Percentiles rank a stretch among this genome's conserved stretches.
Conservation (phyloP, 2,797 vertebrate genomes). For the Nyctibius grandis region DNA sequence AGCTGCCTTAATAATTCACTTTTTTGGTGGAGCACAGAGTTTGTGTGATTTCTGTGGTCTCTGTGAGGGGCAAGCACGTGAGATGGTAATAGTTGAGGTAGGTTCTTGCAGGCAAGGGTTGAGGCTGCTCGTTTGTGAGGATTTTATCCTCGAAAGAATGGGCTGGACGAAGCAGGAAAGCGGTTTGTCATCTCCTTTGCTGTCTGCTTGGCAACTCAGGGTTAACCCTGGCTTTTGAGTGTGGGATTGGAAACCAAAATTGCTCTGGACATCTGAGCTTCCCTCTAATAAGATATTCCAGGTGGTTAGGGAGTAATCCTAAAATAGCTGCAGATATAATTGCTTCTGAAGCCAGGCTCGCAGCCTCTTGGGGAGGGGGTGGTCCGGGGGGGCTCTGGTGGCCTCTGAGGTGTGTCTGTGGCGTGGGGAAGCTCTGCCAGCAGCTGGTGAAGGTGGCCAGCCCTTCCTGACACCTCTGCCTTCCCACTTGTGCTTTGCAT, state of each 20-base stretch:
- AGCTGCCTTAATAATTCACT: background rate
- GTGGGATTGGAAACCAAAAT: conserved; percentile 60
- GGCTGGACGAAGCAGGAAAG: background rate
- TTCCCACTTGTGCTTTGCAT: background rate
- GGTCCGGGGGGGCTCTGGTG: background rate
- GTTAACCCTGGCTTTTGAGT: conserved; percentile 58
- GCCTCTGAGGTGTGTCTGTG: background rate
- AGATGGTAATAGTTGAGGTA: background rate
- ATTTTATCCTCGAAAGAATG: background rate
- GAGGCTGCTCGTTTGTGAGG: background rate
- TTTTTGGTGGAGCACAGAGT: background rate
- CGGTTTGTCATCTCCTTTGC: background rate
- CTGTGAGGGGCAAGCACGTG: background rate
- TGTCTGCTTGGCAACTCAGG: background rate
- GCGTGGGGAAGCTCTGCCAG: background rate
- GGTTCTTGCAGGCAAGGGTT: background rate
- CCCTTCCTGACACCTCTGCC: background rate
- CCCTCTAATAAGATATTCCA: conserved; percentile 77
- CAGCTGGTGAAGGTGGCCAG: background rate
- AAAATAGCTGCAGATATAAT: conserved; percentile 71
- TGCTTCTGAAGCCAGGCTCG: conserved; percentile 65
- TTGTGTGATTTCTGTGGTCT: background rate
- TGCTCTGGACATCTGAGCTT: conserved; percentile 76
- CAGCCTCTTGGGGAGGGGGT: conserved; percentile 16
- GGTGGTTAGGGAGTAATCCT: conserved; percentile 76